Evolutionary conservation across 2,888 invertebrate genomes (phyloP).

Genomic region (Brassicogethes aeneus): DNA sequence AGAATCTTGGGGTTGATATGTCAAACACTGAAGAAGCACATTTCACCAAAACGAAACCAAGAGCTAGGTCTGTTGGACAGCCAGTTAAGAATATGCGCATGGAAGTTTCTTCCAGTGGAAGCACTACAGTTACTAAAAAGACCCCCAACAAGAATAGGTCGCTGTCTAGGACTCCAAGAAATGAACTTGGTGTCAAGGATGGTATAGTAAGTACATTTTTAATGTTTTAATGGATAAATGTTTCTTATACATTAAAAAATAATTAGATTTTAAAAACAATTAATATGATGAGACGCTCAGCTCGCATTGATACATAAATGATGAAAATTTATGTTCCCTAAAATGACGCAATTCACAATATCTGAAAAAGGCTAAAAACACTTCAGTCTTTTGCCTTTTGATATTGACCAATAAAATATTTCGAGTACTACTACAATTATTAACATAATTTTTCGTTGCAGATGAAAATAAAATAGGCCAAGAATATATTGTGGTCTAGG

Average conservation of each 20-base stretch:
- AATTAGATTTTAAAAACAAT: not conserved
- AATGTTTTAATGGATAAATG: no score
- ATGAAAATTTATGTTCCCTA: constrained; percentile 51
- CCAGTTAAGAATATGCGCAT: constrained; percentile 53
- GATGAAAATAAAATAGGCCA: constrained; percentile 76
- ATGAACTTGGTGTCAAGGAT: constrained; percentile 82
- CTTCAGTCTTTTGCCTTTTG: no score
- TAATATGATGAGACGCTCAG: constrained; percentile 51
- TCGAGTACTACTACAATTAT: no score
- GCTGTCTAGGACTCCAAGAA: constrained; percentile 56
- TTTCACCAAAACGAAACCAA: constrained; percentile 61
- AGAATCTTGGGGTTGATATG: constrained; percentile 85
- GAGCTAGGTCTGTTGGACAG: constrained; percentile 49
- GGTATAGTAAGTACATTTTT: constrained; percentile 55
- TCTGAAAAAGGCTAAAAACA: no score
- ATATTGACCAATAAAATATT: no score
- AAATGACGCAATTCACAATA: no score
- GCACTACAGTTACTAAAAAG: constrained; percentile 33
- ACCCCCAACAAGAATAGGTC: constrained; percentile 41
- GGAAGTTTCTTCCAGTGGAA: no score
- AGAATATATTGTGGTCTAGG: no score
- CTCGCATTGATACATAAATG: constrained; percentile 53
- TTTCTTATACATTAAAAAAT: no score
- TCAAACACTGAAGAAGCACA: constrained; percentile 62
- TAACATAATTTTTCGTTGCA: constrained; percentile 35